Percentiles rank a stretch among this genome's conserved stretches.
Evolutionary conservation across 2,797 vertebrate species (phyloP).

Genomic region (Perodicticus potto): DNA sequence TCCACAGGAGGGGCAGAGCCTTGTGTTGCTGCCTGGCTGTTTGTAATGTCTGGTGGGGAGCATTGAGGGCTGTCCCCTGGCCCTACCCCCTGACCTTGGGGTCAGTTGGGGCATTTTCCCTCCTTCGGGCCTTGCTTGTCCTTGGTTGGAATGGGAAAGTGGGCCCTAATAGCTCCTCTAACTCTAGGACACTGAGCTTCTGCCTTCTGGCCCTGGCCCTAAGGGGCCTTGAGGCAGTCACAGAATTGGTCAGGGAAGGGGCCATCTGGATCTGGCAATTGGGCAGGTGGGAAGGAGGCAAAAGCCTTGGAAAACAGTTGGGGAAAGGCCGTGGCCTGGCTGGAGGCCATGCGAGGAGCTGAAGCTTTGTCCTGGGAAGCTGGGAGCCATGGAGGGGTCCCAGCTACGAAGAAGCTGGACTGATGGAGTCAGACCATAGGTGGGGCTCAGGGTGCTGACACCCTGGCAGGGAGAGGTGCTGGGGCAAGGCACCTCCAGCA

Average conservation of each 20-base stretch:
- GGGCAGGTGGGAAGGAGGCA: neutral
- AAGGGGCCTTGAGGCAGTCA: neutral
- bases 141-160: rapidly evolving
- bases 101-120: rapidly evolving
- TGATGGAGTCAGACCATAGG: neutral
- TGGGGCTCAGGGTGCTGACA: neutral
- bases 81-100: neutral
- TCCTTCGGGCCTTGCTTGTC: neutral
- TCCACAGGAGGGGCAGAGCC: neutral
- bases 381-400: neutral
- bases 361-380: neutral
- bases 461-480: neutral
- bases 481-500: rapidly evolving
- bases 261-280: neutral
- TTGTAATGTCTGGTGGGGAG: neutral
- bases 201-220: neutral
- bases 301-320: neutral
- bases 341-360: neutral
- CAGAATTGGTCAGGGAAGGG: neutral
- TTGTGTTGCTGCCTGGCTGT: neutral
- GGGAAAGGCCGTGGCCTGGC: neutral
- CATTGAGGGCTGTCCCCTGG: neutral
- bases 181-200: neutral
- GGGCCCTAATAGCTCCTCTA: neutral
- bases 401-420: neutral